Conservation (phyloP, 1,140 invertebrate genomes). For the Pogonus chalceus region DNA sequence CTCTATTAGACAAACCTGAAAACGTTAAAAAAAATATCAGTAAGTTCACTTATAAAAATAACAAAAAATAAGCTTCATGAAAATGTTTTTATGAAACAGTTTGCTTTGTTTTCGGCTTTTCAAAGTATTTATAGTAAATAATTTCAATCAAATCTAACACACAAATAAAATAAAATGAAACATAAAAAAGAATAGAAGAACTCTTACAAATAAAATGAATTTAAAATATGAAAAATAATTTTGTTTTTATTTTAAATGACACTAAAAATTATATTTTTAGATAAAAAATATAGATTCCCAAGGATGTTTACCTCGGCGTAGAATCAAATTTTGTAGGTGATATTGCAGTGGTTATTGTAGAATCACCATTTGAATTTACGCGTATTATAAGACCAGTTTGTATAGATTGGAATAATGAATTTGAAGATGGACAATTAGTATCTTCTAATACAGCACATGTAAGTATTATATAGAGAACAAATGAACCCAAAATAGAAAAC, state of each 20-base stretch:
- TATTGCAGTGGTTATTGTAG: constrained; percentile 31
- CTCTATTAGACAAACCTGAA: not conserved
- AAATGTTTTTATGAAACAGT: not conserved
- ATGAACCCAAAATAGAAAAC: too few species aligned
- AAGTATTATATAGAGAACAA: too few species aligned
- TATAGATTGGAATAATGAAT: constrained; percentile 34
- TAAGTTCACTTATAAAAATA: constrained; percentile 7
- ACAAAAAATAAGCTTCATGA: constrained; percentile 4
- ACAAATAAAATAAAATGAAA: not conserved
- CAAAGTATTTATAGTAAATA: too few species aligned
- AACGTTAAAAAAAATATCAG: constrained; percentile 1
- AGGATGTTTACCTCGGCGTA: too few species aligned
- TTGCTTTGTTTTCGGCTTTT: too few species aligned
- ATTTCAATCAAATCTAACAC: too few species aligned
- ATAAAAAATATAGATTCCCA: too few species aligned
- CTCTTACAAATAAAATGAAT: constrained; percentile 21
- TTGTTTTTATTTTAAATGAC: too few species aligned
- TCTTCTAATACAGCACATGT: not conserved
- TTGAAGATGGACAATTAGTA: constrained; percentile 32
- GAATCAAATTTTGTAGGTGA: constrained; percentile 32
- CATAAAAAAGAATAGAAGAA: constrained; percentile 9
- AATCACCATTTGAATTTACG: constrained; percentile 26
- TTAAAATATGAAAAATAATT: constrained; percentile 8
- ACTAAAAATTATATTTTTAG: too few species aligned
- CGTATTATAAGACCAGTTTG: constrained; percentile 34